These are phyloP conservation scores for Limonius californicus DNA, from an alignment of 1,140 invertebrate species.

Conservation along the genomic window DNA sequence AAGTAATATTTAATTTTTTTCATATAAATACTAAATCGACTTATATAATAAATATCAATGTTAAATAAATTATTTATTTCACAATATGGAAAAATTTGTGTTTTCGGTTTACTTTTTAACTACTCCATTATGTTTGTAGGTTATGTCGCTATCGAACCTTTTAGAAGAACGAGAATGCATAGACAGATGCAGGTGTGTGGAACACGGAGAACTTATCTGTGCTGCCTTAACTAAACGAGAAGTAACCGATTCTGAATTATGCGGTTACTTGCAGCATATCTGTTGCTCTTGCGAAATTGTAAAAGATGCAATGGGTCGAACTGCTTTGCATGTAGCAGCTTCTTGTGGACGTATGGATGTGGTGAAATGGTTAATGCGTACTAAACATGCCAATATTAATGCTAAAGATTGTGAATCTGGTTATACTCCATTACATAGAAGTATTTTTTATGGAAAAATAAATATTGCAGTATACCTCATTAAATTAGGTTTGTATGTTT, in stretches of 20 bases:
- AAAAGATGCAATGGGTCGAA: constrained; percentile 57
- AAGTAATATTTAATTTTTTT: no score
- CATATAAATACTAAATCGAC: no score
- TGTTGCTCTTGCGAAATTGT: constrained; percentile 58
- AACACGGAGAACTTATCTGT: constrained; percentile 58
- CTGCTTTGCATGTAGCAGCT: constrained; percentile 64
- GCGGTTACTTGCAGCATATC: constrained; percentile 54
- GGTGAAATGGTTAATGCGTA: constrained; percentile 62
- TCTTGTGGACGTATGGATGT: constrained; percentile 61
- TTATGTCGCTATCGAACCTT: background rate
- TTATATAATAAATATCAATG: no score
- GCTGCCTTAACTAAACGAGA: constrained; percentile 57
- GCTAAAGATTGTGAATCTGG: constrained; percentile 66
- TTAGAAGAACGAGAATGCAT: constrained; percentile 45
- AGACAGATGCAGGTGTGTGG: constrained; percentile 55
- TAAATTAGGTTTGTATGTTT: constrained; percentile 48
- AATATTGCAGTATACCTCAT: constrained; percentile 60
- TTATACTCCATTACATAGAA: constrained; percentile 70
- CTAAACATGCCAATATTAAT: constrained; percentile 58
- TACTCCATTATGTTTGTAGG: no score
- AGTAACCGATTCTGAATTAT: constrained; percentile 53
- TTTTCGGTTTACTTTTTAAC: no score
- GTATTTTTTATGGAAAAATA: constrained; percentile 73
- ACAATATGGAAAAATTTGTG: no score
- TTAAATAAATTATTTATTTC: no score